Base-by-base conservation (phyloP, 2,113 vertebrate genomes). In the Lota lota region DNA sequence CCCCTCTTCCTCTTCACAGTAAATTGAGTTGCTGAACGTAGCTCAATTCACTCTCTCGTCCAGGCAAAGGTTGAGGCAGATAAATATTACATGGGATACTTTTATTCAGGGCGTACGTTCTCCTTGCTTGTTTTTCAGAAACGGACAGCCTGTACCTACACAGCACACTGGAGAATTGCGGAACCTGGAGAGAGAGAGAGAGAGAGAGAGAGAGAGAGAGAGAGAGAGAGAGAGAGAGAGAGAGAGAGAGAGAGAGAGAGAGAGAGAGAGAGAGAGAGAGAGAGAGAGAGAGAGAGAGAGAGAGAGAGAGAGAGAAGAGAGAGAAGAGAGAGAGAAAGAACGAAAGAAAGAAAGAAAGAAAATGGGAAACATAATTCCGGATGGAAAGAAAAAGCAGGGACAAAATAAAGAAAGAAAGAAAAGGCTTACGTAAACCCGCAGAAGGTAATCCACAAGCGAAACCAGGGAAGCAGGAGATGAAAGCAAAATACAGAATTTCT, bases 71-170 rank as follows among this genome's bases (percentile, higher is more conserved):
- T 77, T 58, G 75, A 58, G 75, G 58, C 24, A 56, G 75, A 90
- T 91, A 88, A 91, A 92, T 91, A 92, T 91, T 91, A 79, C 78
- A 90, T 91, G 88, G 79, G 68, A 75, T 82, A 76, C 87, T 85
- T 90, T 90, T 87, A 88, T 89, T 90, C 77, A 33, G 28, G 7
- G 66, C 72, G 84, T 82, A 80, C 81, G 87, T 83, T 36, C 66
- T 81, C 78, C 28, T 73, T 85, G 86, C 83, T 81, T 81, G 82
- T 85, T 88, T 75, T 54, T 33, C 3, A 65, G 60, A 77, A 76
- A 64, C 19, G 63, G 2, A 33, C 2, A 71, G 69, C 64, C 40
- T 70, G 81, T 79, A 80, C 78, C 72, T 84, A 76, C 76, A 75
- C 63, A 83, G 57, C 73, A 79, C 74, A 76, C 66, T 61, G 60